A percentile compares a stretch with the other conserved stretches of the same genome.
Conservation (phyloP, 2,797 vertebrate genomes). For the Falco novaeseelandiae region DNA sequence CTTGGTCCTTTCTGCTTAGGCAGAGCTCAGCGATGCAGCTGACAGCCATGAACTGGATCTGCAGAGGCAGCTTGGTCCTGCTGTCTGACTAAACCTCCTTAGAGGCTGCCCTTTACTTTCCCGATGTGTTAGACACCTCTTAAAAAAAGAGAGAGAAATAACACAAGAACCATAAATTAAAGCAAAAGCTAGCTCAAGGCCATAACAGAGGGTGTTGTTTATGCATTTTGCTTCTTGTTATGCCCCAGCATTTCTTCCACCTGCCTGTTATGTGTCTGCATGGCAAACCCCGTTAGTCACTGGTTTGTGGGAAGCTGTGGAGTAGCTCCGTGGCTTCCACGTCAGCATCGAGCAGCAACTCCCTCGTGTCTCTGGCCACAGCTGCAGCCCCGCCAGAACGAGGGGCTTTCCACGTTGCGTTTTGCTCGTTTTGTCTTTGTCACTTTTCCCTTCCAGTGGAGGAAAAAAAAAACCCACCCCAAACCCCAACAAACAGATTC, state of each 20-base stretch:
- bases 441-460: neutral
- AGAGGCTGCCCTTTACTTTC: too few species aligned
- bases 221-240: neutral
- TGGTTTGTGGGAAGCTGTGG: too few species aligned
- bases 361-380: too few species aligned
- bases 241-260: neutral
- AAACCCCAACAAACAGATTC: too few species aligned
- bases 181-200: neutral
- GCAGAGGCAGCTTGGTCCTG: neutral
- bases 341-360: too few species aligned
- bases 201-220: rapidly evolving
- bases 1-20: neutral
- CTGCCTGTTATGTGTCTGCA: too few species aligned
- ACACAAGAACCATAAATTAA: neutral
- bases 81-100: neutral
- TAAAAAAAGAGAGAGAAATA: neutral
- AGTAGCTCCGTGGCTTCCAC: too few species aligned
- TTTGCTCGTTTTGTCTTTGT: too few species aligned
- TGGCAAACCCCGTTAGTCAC: too few species aligned
- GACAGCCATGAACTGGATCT: neutral
- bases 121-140: neutral
- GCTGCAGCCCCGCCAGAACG: too few species aligned
- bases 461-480: too few species aligned
- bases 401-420: rapidly evolving
- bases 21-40: neutral